phyloP scores from a whole-genome alignment of 2,797 vertebrate species.

The Pygocentrus nattereri region DNA sequence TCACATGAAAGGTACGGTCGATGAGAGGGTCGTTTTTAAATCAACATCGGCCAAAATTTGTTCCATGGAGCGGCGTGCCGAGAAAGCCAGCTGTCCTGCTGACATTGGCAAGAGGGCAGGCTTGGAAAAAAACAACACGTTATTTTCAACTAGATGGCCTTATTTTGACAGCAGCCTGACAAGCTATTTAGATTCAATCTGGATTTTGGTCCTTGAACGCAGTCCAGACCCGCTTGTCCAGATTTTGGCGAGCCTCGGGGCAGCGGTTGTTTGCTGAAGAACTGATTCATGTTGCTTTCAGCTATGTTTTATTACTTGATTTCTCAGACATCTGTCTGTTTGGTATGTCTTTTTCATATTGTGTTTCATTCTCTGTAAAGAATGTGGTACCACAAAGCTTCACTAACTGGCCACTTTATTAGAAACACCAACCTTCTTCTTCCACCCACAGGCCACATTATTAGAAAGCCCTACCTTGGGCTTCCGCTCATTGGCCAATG shows the following conservation, averaged over 20 bases:
- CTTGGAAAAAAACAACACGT: slow-evolving; percentile 42
- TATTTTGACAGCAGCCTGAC: slow-evolving; percentile 48
- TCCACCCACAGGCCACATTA: background rate
- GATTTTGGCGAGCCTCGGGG: background rate
- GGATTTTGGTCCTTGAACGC: slow-evolving; percentile 41
- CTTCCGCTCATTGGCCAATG: background rate
- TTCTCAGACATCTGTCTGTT: slow-evolving; percentile 3
- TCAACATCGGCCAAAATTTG: slow-evolving; percentile 41
- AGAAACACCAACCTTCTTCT: background rate
- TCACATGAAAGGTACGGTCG: slow-evolving; percentile 42
- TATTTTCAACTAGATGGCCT: slow-evolving; percentile 42
- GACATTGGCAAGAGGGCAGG: slow-evolving; percentile 53
- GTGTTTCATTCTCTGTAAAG: background rate
- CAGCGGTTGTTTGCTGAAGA: slow-evolving; percentile 24
- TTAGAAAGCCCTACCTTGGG: background rate
- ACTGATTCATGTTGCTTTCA: slow-evolving; percentile 1
- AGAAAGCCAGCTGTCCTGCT: slow-evolving; percentile 44
- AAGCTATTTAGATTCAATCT: slow-evolving; percentile 54
- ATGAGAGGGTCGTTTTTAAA: slow-evolving; percentile 32
- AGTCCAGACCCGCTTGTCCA: slow-evolving; percentile 33
- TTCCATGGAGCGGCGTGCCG: slow-evolving; percentile 24
- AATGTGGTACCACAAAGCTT: background rate
- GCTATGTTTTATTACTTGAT: background rate
- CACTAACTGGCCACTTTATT: background rate
- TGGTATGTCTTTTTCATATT: background rate